Evolutionary conservation across 2,888 invertebrate species (phyloP), one percentile per base, ranked within the genome.

Genomic region (Opisthograptis luteolata): DNA sequence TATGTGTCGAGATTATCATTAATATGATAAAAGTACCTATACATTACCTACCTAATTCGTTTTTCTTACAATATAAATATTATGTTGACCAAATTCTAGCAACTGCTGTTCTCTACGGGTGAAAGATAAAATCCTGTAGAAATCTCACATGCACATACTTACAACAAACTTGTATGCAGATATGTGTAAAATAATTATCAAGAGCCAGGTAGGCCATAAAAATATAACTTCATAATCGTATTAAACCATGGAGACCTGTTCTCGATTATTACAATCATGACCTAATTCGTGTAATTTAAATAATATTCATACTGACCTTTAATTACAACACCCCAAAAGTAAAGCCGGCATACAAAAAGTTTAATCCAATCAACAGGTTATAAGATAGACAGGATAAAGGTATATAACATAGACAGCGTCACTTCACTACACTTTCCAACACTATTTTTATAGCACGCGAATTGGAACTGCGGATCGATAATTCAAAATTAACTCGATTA

Each of bases 401-500:
- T 22, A 10, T 3, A 36, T 28, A 27, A 25, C n/a, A n/a, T n/a
- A 25, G 6, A 32, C 25, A 39, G 32, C 30, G 9, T 44, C 62
- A 64, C 58, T 41, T 53, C 65, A 68, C 62, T 53, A 6, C 27
- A 43, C 30, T 19, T 10, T 40, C 44, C 43, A 19, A 7, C 39
- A 39, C 27, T 39, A 2, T 24, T n/a, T 32, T 6, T 15, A n/a
- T 31, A 9, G 8, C 34, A 36, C 36, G 6, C 9, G 13, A 19
- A 30, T 14, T 9, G 2, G 39, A 32, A 39, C 5, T 27, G 17
- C 22, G 32, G 20, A 34, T 27, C 15, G 20, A 37, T 28, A 12
- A 22, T 42, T 13, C 3, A 9, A 31, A 43, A 36, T 58, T 46
- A 44, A 55, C 56, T 65, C 68, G 67, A 73, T 65, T 62, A 53